A percentile compares a stretch with the other conserved stretches of the same genome.
Evolutionary conservation across 2,888 invertebrate species (phyloP).

Genomic region (Plagodis dolabraria): DNA sequence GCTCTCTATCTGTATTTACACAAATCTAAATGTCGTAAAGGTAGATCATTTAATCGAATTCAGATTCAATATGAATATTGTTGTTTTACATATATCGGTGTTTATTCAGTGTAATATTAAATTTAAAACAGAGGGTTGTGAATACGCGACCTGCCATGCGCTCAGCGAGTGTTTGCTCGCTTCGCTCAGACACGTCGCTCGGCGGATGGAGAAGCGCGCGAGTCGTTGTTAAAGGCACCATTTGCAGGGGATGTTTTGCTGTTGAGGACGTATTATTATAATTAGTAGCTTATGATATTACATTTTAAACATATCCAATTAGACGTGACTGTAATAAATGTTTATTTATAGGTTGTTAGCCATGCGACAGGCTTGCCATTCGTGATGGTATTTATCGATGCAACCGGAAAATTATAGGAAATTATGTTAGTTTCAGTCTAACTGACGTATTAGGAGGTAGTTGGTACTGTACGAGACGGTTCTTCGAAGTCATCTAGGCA

Average conservation of each 20-base stretch:
- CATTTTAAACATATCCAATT: slow-evolving; percentile 72
- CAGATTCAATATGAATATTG: slow-evolving; percentile 30
- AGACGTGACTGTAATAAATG: slow-evolving; percentile 64
- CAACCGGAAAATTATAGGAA: background rate
- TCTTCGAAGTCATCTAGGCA: too few relatives aligned
- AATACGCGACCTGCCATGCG: slow-evolving; percentile 19
- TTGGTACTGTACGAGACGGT: too few relatives aligned
- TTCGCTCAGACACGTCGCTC: background rate
- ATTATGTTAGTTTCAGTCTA: background rate
- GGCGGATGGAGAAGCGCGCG: background rate
- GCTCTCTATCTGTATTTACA: slow-evolving; percentile 27
- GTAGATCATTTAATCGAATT: slow-evolving; percentile 32
- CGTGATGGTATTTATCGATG: slow-evolving; percentile 10
- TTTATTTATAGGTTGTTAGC: slow-evolving; percentile 53
- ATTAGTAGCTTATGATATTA: slow-evolving; percentile 62
- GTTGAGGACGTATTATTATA: slow-evolving; percentile 40
- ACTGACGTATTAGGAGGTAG: too few relatives aligned
- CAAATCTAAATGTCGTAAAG: slow-evolving; percentile 33
- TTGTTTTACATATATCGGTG: slow-evolving; percentile 40
- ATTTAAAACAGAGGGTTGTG: slow-evolving; percentile 49
- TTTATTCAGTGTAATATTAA: slow-evolving; percentile 32
- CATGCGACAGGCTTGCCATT: slow-evolving; percentile 47
- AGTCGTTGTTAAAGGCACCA: slow-evolving; percentile 35
- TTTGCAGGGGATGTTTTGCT: slow-evolving; percentile 39
- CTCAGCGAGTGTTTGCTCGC: slow-evolving; percentile 13